phyloP scores from a whole-genome alignment of 2,888 invertebrate genomes.

The Philonicus albiceps region DNA sequence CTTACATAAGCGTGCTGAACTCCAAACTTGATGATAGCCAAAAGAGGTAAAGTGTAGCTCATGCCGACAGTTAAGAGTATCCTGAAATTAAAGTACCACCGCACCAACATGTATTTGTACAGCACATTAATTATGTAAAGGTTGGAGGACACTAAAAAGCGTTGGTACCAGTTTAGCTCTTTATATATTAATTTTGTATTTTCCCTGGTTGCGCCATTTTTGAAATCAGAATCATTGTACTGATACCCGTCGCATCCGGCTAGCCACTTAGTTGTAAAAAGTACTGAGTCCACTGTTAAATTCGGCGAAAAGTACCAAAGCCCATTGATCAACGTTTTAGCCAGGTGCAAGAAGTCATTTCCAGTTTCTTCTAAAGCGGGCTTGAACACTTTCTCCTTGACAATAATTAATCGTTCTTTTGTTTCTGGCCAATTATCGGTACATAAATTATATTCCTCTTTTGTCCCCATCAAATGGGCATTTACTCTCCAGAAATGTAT shows the following conservation, averaged over 20 bases:
- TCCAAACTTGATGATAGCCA: constrained; percentile 71
- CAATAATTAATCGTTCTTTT: constrained; percentile 58
- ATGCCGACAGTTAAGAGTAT: constrained; percentile 67
- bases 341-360: constrained; percentile 70
- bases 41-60: constrained; percentile 70
- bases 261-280: constrained; percentile 65
- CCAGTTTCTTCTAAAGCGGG: constrained; percentile 68
- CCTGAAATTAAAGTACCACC: constrained; percentile 67
- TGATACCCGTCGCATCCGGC: constrained; percentile 65
- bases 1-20: constrained; percentile 66
- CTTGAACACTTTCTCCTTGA: constrained; percentile 67
- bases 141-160: constrained; percentile 37
- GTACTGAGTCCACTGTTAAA: constrained; percentile 65
- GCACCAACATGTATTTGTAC: constrained; percentile 63
- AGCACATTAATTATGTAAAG: constrained; percentile 47
- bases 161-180: constrained; percentile 23
- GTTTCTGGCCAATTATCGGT: constrained; percentile 69
- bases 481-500: constrained; percentile 82
- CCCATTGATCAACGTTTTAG: constrained; percentile 69
- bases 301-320: constrained; percentile 71
- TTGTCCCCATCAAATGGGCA: constrained; percentile 78
- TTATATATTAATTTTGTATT: constrained; percentile 22
- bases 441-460: constrained; percentile 77
- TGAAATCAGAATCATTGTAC: constrained; percentile 54
- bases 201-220: not conserved